These are phyloP conservation scores for Ctenochaetus hawaiiensis DNA, from an alignment of 2,797 vertebrate genomes.

Conservation along the genomic window DNA sequence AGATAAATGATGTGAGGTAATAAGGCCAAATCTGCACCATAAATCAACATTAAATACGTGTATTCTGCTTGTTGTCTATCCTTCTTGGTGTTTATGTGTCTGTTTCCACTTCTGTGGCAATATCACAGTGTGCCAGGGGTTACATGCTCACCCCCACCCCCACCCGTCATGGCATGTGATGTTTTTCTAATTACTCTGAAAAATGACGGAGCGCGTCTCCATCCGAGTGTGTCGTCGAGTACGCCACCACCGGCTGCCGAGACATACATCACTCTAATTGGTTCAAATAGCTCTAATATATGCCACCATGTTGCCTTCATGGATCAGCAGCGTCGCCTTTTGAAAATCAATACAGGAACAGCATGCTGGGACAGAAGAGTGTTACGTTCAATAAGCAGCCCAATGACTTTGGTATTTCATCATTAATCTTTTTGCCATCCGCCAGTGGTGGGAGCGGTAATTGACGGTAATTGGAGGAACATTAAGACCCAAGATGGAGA, in stretches of 20 bases:
- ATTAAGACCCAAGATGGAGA: constrained; percentile 53
- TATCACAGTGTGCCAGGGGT: constrained; percentile 55
- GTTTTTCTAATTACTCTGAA: constrained; percentile 85
- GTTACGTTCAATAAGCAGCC: constrained; percentile 68
- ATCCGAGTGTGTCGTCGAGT: constrained; percentile 69
- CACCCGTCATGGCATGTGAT: constrained; percentile 59
- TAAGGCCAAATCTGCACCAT: constrained; percentile 67
- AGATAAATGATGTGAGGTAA: constrained; percentile 69
- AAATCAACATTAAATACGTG: constrained; percentile 74
- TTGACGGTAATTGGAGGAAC: constrained; percentile 70
- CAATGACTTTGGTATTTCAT: constrained; percentile 69
- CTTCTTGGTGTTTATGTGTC: constrained; percentile 38
- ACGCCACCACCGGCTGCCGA: constrained; percentile 43
- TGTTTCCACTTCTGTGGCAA: constrained; percentile 33
- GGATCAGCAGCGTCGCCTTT: constrained; percentile 79
- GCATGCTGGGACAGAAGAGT: constrained; percentile 53
- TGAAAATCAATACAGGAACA: constrained; percentile 79
- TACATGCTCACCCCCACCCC: constrained; percentile 38
- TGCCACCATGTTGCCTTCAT: constrained; percentile 81
- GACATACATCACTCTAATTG: constrained; percentile 84
- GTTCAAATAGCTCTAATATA: constrained; percentile 82
- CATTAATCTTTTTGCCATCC: constrained; percentile 65
- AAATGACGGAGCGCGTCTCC: constrained; percentile 73
- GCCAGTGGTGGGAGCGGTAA: constrained; percentile 58
- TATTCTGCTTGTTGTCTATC: constrained; percentile 49